Conservation (phyloP, 1,140 invertebrate species). For the Lasaia peninsularis region DNA sequence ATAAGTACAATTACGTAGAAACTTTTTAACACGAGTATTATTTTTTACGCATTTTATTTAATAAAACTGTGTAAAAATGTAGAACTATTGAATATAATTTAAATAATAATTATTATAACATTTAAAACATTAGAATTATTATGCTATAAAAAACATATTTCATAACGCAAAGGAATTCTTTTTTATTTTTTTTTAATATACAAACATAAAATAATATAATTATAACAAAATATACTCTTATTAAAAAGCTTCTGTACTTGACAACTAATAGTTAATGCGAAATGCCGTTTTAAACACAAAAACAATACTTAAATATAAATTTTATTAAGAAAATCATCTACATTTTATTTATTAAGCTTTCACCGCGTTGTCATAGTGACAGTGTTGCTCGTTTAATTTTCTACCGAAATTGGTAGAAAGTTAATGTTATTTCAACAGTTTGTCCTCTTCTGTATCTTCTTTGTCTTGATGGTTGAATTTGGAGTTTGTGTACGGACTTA, state of each 20-base stretch:
- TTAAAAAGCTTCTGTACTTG: neutral
- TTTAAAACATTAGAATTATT: no score
- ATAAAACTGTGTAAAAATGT: no score
- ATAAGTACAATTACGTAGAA: neutral
- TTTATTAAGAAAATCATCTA: neutral
- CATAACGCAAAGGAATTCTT: no score
- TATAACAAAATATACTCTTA: neutral
- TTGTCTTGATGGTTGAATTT: slow-evolving; percentile 43
- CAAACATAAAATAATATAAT: no score
- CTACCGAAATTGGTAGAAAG: slow-evolving; percentile 9
- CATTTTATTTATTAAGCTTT: slow-evolving; percentile 5
- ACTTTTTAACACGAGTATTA: neutral
- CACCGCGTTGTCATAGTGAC: slow-evolving; percentile 8
- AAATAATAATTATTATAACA: no score
- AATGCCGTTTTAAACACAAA: slow-evolving; percentile 4
- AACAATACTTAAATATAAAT: neutral
- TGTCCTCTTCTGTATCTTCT: slow-evolving; percentile 8
- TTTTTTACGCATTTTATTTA: neutral
- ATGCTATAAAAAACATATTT: no score
- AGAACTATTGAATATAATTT: neutral
- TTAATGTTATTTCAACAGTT: slow-evolving; percentile 8
- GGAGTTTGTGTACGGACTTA: slow-evolving; percentile 43
- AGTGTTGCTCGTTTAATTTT: slow-evolving; percentile 7
- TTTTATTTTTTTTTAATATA: no score
- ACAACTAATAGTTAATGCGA: slow-evolving; percentile 6